Evolutionary conservation across 2,888 invertebrate species (phyloP).

Genomic region (Chrysodeixis includens): DNA sequence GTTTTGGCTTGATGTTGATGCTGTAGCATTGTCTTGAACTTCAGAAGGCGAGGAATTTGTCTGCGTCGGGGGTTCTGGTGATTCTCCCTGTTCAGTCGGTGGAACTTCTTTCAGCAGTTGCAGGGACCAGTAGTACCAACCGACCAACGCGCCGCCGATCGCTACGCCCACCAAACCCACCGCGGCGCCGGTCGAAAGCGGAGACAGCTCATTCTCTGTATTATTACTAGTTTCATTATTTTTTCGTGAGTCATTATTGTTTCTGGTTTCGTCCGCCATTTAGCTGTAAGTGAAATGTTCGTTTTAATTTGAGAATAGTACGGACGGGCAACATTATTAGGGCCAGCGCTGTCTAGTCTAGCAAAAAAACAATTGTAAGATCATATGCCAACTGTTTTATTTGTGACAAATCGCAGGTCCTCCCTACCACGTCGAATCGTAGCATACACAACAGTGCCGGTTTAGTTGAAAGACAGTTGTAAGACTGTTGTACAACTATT

Average conservation of each 20-base stretch:
- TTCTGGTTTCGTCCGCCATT: conserved; percentile 38
- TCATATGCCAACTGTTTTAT: too few species aligned
- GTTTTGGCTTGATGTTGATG: not conserved
- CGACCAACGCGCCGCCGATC: conserved; percentile 41
- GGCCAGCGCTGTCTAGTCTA: too few species aligned
- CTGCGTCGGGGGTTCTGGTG: not conserved
- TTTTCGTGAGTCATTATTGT: not conserved
- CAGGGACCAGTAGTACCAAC: conserved; percentile 44
- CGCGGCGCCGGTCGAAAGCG: conserved; percentile 31
- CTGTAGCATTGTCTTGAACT: not conserved
- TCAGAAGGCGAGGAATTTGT: not conserved
- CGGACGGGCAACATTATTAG: too few species aligned
- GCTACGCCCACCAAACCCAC: conserved; percentile 47
- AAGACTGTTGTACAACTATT: too few species aligned
- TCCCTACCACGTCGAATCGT: too few species aligned
- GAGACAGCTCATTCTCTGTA: not conserved
- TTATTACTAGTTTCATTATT: conserved; percentile 12
- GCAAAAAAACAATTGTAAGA: too few species aligned
- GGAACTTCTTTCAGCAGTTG: conserved; percentile 2
- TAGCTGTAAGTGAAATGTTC: conserved; percentile 23
- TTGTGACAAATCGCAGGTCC: too few species aligned
- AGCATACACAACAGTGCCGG: too few species aligned
- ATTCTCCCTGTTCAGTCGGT: not conserved
- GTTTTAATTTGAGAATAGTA: too few species aligned
- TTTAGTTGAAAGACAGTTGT: too few species aligned